Conservation (phyloP, 2,888 invertebrate species). For the Cecidostiba fungosa region DNA sequence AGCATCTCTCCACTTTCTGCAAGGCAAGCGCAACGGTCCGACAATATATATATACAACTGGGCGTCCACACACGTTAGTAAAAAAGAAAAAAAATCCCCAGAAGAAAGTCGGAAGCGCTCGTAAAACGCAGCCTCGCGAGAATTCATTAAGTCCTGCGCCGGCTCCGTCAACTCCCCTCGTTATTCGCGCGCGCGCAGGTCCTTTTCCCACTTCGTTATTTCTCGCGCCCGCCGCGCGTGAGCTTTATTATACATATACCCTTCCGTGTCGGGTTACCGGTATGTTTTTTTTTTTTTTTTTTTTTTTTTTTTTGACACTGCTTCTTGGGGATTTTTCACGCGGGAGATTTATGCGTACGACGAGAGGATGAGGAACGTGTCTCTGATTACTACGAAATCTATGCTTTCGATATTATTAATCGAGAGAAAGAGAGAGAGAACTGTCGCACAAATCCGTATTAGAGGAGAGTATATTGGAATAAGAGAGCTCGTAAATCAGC, state of each 20-base stretch:
- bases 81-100: not conserved
- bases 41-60: not conserved
- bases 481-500: not conserved
- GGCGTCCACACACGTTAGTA: not conserved
- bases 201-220: conserved; percentile 37
- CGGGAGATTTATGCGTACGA: not conserved
- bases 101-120: not conserved
- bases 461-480: not conserved
- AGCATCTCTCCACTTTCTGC: conserved; percentile 30
- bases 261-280: not conserved
- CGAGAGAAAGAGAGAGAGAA: not conserved
- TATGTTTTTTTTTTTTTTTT: not conserved
- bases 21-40: not conserved
- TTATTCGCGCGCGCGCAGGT: conserved; percentile 27
- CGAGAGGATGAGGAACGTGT: not conserved
- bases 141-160: conserved; percentile 46
- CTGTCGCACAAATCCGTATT: not conserved
- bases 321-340: not conserved
- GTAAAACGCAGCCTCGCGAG: conserved; percentile 46
- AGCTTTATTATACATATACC: not conserved
- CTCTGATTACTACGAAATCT: not conserved
- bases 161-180: not conserved
- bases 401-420: not conserved
- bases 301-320: not conserved
- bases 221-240: not conserved